These are phyloP conservation scores for Neosilurus mollespiculum DNA, from an alignment of 2,797 vertebrate species.

Conservation along the genomic window DNA sequence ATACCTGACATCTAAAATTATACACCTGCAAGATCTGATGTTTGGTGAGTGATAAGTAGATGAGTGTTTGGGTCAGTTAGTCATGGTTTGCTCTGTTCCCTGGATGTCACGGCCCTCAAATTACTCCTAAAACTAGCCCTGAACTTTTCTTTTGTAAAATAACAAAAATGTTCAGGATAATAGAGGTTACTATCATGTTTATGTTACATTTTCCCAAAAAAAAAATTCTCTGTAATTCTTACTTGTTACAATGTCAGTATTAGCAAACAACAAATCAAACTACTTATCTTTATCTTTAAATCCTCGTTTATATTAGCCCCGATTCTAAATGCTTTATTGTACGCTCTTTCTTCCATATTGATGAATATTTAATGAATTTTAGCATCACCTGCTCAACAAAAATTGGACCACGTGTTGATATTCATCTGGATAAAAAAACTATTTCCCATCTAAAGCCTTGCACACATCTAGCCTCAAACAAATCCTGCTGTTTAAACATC, in stretches of 20 bases:
- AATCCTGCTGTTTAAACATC: conserved; percentile 9
- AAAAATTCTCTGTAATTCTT: not conserved
- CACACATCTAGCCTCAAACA: not conserved
- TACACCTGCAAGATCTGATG: not conserved
- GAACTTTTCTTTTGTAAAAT: not conserved
- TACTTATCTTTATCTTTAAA: not conserved
- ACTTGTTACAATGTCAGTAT: not conserved
- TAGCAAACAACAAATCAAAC: not conserved
- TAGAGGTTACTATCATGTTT: not conserved
- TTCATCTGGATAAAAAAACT: not conserved
- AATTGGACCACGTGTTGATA: not conserved
- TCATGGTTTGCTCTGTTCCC: not conserved
- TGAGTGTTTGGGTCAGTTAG: not conserved
- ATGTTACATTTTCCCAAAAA: not conserved
- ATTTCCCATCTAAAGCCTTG: not conserved
- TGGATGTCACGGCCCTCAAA: not conserved
- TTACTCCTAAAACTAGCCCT: not conserved
- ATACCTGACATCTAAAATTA: not conserved
- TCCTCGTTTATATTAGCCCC: too few species aligned
- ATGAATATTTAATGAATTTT: not conserved
- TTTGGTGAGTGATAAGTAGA: not conserved
- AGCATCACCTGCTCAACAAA: not conserved
- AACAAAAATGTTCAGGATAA: not conserved
- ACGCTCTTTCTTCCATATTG: not conserved
- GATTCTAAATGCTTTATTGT: not conserved